These are phyloP conservation scores for Premnoplex brunnescens DNA, from an alignment of 2,797 vertebrate species.

Conservation along the genomic window DNA sequence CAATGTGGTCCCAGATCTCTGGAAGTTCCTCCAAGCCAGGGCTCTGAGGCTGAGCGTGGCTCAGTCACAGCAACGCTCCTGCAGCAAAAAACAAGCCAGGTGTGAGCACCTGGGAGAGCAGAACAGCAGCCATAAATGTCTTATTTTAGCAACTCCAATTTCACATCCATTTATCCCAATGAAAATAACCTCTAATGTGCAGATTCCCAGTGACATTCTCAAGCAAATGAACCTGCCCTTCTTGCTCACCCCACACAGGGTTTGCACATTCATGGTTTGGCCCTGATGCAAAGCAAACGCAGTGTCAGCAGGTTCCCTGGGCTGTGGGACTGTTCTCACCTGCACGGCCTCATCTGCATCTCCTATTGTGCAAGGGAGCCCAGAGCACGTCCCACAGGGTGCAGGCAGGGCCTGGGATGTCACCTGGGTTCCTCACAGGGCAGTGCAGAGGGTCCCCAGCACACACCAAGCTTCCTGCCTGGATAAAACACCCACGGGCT, in stretches of 20 bases:
- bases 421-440: not conserved
- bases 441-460: not conserved
- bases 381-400: not conserved
- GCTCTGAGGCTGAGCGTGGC: not conserved
- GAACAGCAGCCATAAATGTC: not conserved
- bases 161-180: not conserved
- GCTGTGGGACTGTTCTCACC: not conserved
- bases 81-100: not conserved
- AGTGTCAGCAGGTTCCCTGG: not conserved
- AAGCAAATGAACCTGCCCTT: conserved; percentile 9
- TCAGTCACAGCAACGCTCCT: not conserved
- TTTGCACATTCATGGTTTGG: not conserved
- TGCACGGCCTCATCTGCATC: not conserved
- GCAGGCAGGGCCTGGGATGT: not conserved
- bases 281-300: not conserved
- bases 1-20: not conserved
- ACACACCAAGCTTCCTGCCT: fast-evolving
- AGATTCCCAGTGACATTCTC: not conserved
- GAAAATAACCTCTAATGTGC: not conserved
- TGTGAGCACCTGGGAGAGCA: not conserved
- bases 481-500: fast-evolving
- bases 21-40: not conserved
- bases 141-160: not conserved
- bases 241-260: not conserved
- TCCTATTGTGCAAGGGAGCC: conserved; percentile 17